A percentile compares a stretch with the other conserved stretches of the same genome.
Conservation (phyloP, 2,113 vertebrate genomes). For the Amphiprion percula region DNA sequence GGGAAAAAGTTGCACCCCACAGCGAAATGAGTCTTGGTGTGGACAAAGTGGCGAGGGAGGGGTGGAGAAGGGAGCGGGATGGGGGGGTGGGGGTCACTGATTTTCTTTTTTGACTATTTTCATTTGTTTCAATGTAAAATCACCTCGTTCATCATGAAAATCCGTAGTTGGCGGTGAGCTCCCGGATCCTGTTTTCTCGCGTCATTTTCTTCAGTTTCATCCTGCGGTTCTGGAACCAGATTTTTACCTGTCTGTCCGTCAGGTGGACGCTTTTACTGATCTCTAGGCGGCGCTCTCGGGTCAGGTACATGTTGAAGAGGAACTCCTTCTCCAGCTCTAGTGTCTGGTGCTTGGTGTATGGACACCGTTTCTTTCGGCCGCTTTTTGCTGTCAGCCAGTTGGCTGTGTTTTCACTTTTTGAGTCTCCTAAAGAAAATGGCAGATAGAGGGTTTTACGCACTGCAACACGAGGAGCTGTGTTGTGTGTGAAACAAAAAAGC, state of each 20-base stretch:
- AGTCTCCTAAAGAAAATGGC: slow-evolving; percentile 86
- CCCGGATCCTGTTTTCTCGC: slow-evolving; percentile 96
- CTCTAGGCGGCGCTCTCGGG: slow-evolving; percentile 99
- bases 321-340: slow-evolving; percentile 99
- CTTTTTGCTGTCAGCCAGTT: slow-evolving; percentile 99
- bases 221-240: slow-evolving; percentile 99
- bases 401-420: slow-evolving; percentile 92
- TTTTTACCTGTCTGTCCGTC: slow-evolving; percentile 99
- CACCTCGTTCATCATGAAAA: slow-evolving; percentile 90
- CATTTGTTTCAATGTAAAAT: slow-evolving; percentile 26
- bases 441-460: slow-evolving; percentile 55
- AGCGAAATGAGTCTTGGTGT: slow-evolving; percentile 60
- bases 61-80: background rate
- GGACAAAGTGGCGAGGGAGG: slow-evolving; percentile 18
- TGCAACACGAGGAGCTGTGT: slow-evolving; percentile 12
- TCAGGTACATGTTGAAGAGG: slow-evolving; percentile 99
- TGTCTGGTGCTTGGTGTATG: slow-evolving; percentile 99
- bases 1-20: slow-evolving; percentile 28
- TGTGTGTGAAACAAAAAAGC: slow-evolving; percentile 1
- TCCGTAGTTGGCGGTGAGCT: slow-evolving; percentile 97
- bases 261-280: slow-evolving; percentile 99
- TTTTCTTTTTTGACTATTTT: slow-evolving; percentile 20
- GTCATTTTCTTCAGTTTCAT: slow-evolving; percentile 99
- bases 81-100: background rate
- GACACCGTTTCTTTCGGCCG: slow-evolving; percentile 98